Percentiles rank a stretch among this genome's conserved stretches.
Evolutionary conservation across 2,888 invertebrate genomes (phyloP).

Genomic region (Pandemis cinnamomeana): DNA sequence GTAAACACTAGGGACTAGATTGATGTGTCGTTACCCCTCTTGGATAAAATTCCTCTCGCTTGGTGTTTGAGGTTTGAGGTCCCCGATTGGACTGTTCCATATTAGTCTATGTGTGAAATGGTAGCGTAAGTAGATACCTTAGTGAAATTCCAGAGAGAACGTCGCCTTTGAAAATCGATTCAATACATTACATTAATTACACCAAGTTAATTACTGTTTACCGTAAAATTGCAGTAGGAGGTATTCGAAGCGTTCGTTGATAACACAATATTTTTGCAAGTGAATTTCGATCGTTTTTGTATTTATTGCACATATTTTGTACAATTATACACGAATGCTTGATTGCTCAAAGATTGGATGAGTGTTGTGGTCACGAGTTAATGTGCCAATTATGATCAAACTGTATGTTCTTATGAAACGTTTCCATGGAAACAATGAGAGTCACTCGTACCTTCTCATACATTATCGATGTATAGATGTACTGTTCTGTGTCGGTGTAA

Average conservation of each 20-base stretch:
- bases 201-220: slow-evolving; percentile 17
- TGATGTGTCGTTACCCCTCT: slow-evolving; percentile 13
- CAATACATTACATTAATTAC: not conserved
- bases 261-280: slow-evolving; percentile 38
- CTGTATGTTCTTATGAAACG: slow-evolving; percentile 43
- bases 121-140: slow-evolving; percentile 1
- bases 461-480: slow-evolving; percentile 39
- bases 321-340: slow-evolving; percentile 41
- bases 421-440: slow-evolving; percentile 38
- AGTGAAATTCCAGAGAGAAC: slow-evolving; percentile 20
- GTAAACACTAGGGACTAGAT: slow-evolving; percentile 32
- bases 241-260: slow-evolving; percentile 17
- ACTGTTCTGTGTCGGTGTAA: slow-evolving; percentile 33
- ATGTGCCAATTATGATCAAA: slow-evolving; percentile 63
- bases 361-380: slow-evolving; percentile 60
- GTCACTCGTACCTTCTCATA: slow-evolving; percentile 42
- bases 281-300: slow-evolving; percentile 38
- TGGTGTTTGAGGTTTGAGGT: slow-evolving; percentile 6
- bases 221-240: slow-evolving; percentile 14
- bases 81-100: not conserved
- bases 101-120: slow-evolving; percentile 10
- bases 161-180: slow-evolving; percentile 11
- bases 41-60: slow-evolving; percentile 16
- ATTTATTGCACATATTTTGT: slow-evolving; percentile 42
- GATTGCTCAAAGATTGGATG: slow-evolving; percentile 54